Percentiles rank a stretch among this genome's conserved stretches.
Evolutionary conservation across 2,797 vertebrate genomes (phyloP).

Genomic region (Thalassophryne amazonica): DNA sequence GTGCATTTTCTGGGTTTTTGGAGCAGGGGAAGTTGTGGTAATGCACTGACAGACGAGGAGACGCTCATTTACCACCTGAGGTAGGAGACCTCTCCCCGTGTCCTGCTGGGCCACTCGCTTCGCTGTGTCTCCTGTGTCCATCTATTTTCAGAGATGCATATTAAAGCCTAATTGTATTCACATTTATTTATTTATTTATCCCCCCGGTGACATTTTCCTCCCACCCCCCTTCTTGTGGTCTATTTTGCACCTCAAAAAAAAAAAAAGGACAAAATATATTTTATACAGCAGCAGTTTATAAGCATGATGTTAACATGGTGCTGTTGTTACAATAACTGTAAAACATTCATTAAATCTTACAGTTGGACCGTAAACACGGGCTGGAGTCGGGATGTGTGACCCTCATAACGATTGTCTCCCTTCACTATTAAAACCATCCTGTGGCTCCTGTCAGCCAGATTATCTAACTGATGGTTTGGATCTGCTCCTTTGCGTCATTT

Average conservation of each 20-base stretch:
- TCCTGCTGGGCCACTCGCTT: constrained; percentile 47
- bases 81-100: constrained; percentile 43
- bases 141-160: constrained; percentile 62
- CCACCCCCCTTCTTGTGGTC: not conserved
- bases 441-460: constrained; percentile 14
- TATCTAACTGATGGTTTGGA: constrained; percentile 1
- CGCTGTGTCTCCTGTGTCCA: constrained; percentile 47
- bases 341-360: constrained; percentile 63
- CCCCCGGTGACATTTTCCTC: constrained; percentile 15
- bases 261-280: too few species aligned
- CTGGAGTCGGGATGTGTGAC: constrained; percentile 44
- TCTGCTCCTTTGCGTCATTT: constrained; percentile 24
- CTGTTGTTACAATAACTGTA: constrained; percentile 34
- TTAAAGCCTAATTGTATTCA: constrained; percentile 58
- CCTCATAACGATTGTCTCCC: constrained; percentile 48
- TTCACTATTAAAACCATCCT: constrained; percentile 27
- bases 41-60: constrained; percentile 20
- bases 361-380: constrained; percentile 45
- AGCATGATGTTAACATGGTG: constrained; percentile 27
- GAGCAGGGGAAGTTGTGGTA: constrained; percentile 57
- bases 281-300: too few species aligned
- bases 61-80: constrained; percentile 48
- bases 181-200: constrained; percentile 19
- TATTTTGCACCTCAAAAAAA: too few species aligned
- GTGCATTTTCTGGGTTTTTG: constrained; percentile 69